These are phyloP conservation scores for Notarius lentiginosus DNA, from an alignment of 2,113 vertebrate species.

Conservation along the genomic window DNA sequence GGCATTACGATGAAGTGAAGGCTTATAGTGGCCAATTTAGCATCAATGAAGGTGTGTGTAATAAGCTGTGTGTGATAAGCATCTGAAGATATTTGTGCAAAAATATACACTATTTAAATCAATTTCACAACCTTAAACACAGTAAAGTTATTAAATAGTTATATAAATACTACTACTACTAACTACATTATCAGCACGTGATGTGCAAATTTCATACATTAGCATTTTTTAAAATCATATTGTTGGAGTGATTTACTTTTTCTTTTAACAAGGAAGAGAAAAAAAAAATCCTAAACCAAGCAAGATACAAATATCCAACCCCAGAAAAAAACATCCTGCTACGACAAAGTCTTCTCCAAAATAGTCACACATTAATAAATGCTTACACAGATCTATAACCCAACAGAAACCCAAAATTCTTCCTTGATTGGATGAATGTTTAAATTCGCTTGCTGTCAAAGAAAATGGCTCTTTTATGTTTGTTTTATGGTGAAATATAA, in stretches of 20 bases:
- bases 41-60: background rate
- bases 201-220: background rate
- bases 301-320: background rate
- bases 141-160: background rate
- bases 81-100: background rate
- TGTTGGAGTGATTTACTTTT: background rate
- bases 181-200: background rate
- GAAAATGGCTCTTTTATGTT: too few relatives aligned
- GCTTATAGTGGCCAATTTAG: background rate
- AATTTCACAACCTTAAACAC: background rate
- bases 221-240: background rate
- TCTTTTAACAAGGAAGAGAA: background rate
- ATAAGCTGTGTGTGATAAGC: background rate
- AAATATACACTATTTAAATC: background rate
- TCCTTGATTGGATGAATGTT: background rate
- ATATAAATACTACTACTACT: background rate
- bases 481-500: background rate
- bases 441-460: background rate
- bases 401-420: background rate
- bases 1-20: background rate
- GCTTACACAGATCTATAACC: background rate
- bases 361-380: background rate
- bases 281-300: background rate
- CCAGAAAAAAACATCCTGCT: background rate
- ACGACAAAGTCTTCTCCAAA: background rate